These are phyloP conservation scores for Agonopterix alstromeriana DNA, from an alignment of 2,888 invertebrate species.

Conservation along the genomic window DNA sequence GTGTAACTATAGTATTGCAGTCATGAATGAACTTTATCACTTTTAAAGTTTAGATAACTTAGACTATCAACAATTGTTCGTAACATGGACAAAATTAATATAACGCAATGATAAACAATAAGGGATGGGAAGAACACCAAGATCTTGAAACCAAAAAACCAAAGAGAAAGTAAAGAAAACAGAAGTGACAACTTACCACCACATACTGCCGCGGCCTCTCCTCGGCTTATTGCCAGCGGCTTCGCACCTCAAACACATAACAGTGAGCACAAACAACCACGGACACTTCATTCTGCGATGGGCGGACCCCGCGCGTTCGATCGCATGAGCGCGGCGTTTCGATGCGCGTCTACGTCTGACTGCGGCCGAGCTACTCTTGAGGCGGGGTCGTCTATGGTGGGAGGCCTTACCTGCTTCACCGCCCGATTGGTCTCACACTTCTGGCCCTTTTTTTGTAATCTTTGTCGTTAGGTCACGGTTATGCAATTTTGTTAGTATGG, in stretches of 20 bases:
- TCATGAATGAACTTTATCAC: no score
- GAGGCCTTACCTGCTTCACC: conserved; percentile 61
- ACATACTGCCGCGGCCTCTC: conserved; percentile 92
- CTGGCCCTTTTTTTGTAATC: conserved; percentile 40
- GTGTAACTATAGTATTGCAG: no score
- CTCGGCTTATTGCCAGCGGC: conserved; percentile 79
- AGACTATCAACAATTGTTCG: no score
- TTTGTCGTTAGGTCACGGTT: conserved; percentile 46
- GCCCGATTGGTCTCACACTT: conserved; percentile 59
- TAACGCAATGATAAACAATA: no score
- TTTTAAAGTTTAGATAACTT: no score
- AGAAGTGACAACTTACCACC: conserved; percentile 83
- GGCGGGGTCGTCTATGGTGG: conserved; percentile 64
- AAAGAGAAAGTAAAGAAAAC: neutral
- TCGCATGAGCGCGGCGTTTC: conserved; percentile 63
- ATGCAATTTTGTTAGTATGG: conserved; percentile 26
- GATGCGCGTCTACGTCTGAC: conserved; percentile 58
- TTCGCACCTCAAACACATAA: conserved; percentile 69
- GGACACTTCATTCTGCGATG: conserved; percentile 70
- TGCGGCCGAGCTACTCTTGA: conserved; percentile 28
- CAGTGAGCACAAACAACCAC: conserved; percentile 74
- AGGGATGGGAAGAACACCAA: no score
- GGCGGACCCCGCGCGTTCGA: conserved; percentile 46
- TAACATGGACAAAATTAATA: no score
- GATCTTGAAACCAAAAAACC: neutral